Evolutionary conservation across 2,797 vertebrate genomes (phyloP).

Genomic region (Naso thynnoides): DNA sequence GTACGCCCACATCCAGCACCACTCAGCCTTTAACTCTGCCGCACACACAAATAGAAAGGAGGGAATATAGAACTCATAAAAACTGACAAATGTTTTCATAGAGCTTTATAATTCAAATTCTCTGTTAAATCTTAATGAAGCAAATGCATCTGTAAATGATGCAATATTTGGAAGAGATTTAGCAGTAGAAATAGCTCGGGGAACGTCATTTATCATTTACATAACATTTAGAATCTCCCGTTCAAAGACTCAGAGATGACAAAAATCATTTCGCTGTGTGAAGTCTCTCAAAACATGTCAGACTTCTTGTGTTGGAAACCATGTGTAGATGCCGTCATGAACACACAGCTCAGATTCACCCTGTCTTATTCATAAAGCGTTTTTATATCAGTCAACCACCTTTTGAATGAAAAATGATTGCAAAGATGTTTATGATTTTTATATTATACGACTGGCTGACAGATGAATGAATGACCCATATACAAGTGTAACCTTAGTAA

Average conservation of each 20-base stretch:
- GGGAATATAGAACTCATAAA: conserved; percentile 31
- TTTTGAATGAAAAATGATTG: not conserved
- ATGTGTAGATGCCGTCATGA: not conserved
- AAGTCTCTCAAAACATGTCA: conserved; percentile 11
- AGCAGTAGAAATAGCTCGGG: conserved; percentile 21
- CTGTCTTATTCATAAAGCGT: conserved; percentile 26
- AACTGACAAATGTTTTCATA: conserved; percentile 29
- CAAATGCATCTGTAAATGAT: conserved; percentile 42
- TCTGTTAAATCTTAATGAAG: conserved; percentile 23
- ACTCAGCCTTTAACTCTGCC: not conserved
- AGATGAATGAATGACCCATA: conserved; percentile 54
- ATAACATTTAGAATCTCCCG: conserved; percentile 22
- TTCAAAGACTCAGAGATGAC: conserved; percentile 38
- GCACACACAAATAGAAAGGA: conserved; percentile 1
- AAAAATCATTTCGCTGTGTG: conserved; percentile 40
- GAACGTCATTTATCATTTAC: conserved; percentile 22
- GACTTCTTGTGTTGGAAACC: not conserved
- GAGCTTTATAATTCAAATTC: conserved; percentile 48
- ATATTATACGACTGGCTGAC: conserved; percentile 31
- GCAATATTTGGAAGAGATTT: conserved; percentile 38
- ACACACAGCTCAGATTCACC: not conserved
- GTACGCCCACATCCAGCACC: not conserved
- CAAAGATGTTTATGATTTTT: conserved; percentile 27
- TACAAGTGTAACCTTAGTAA: conserved; percentile 18
- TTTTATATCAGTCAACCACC: not conserved